Conservation (phyloP, 2,113 vertebrate species). For the Syngnathus typhle region DNA sequence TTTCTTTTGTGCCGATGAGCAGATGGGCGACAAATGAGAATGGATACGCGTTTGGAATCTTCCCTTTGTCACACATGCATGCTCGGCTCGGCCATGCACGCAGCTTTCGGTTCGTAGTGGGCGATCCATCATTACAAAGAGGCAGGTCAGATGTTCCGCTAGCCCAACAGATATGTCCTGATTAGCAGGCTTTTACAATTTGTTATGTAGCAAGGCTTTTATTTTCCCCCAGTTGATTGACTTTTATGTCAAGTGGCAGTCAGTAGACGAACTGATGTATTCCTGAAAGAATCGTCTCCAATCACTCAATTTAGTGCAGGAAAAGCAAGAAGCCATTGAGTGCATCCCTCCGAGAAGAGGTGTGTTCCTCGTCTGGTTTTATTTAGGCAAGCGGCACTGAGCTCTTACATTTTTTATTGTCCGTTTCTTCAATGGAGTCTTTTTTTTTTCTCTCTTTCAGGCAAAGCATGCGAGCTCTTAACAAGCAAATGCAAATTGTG, state of each 20-base stretch:
- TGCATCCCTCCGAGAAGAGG: constrained; percentile 41
- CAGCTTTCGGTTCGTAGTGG: constrained; percentile 44
- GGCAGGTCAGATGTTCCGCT: constrained; percentile 62
- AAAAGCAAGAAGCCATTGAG: constrained; percentile 39
- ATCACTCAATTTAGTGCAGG: constrained; percentile 45
- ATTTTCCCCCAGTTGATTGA: constrained; percentile 9
- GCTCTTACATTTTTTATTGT: constrained; percentile 52
- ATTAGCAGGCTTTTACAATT: constrained; percentile 39
- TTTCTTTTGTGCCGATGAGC: constrained; percentile 55
- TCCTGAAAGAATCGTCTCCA: constrained; percentile 41
- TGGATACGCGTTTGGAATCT: constrained; percentile 60
- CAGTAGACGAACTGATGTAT: neutral
- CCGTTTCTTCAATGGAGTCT: constrained; percentile 45
- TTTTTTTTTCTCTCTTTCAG: constrained; percentile 13
- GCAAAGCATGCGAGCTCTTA: constrained; percentile 53
- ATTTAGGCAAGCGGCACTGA: constrained; percentile 40
- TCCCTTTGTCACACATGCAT: constrained; percentile 60
- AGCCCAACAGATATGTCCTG: constrained; percentile 53
- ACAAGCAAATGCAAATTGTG: constrained; percentile 50
- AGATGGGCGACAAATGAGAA: constrained; percentile 69
- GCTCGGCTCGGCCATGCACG: constrained; percentile 49
- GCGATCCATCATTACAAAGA: constrained; percentile 66
- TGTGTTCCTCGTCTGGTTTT: constrained; percentile 41
- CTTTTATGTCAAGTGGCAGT: constrained; percentile 1
- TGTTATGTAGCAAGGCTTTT: constrained; percentile 25